phyloP scores from a whole-genome alignment of 35 echinoderm and acorn worm genomes.

The Lytechinus variegatus region DNA sequence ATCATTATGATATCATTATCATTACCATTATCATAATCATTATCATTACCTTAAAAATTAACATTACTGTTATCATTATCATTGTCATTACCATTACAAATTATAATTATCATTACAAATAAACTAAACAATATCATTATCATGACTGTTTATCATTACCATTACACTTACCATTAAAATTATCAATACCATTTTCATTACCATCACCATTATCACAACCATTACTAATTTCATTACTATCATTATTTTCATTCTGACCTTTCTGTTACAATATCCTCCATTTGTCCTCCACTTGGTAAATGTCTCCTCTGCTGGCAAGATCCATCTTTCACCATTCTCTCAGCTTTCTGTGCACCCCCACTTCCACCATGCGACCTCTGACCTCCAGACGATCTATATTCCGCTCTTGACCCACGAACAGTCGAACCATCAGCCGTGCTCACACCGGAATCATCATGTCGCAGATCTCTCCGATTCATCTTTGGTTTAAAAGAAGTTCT shows the following conservation, averaged over 20 bases:
- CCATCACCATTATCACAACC: no score
- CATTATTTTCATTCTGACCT: neutral
- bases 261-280: neutral
- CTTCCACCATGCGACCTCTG: neutral
- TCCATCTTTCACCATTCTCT: neutral
- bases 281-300: neutral
- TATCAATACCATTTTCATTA: no score
- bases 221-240: no score
- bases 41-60: no score
- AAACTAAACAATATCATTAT: no score
- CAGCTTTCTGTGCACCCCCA: neutral
- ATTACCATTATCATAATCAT: no score
- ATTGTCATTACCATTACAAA: no score
- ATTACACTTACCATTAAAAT: no score
- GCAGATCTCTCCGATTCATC: neutral
- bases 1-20: no score
- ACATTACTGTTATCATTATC: no score
- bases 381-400: neutral
- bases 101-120: no score
- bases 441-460: constrained; percentile 9
- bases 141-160: no score
- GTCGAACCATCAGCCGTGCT: constrained; percentile 19
- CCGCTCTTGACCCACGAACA: neutral
- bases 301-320: neutral
- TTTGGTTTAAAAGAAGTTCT: neutral